These are phyloP conservation scores for Boleophthalmus pectinirostris DNA, from an alignment of 2,113 vertebrate species.

Conservation along the genomic window DNA sequence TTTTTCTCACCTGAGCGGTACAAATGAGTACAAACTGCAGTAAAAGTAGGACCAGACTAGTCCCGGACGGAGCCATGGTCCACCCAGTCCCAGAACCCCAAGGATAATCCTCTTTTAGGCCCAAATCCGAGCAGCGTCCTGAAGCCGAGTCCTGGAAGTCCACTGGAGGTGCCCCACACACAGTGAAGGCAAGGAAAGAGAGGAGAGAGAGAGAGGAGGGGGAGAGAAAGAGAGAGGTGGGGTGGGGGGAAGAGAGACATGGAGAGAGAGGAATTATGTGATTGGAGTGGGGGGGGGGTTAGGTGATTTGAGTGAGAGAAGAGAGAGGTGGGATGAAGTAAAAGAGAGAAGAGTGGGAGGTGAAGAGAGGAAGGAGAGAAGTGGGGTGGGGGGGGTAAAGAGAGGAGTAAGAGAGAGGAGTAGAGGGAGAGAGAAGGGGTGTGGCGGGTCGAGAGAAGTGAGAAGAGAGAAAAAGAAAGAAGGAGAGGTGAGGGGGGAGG, in stretches of 20 bases:
- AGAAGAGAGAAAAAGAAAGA: background rate
- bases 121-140: conserved; percentile 27
- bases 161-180: background rate
- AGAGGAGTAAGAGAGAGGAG: no score
- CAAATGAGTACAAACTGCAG: conserved; percentile 83
- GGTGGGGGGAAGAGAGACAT: background rate
- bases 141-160: conserved; percentile 6
- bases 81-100: conserved; percentile 43
- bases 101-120: conserved; percentile 48
- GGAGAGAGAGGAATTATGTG: background rate
- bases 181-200: background rate
- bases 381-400: no score
- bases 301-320: background rate
- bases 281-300: background rate
- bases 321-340: background rate
- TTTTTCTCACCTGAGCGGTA: conserved; percentile 90
- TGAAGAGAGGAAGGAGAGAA: background rate
- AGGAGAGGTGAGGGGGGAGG: no score
- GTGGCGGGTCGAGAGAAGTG: no score
- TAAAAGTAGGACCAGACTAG: conserved; percentile 71
- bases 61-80: conserved; percentile 75
- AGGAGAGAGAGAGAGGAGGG: background rate
- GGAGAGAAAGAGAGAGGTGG: background rate
- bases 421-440: background rate
- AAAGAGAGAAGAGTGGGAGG: no score